These are phyloP conservation scores for Porphyrio hochstetteri DNA, from an alignment of 2,113 vertebrate species.

Conservation along the genomic window DNA sequence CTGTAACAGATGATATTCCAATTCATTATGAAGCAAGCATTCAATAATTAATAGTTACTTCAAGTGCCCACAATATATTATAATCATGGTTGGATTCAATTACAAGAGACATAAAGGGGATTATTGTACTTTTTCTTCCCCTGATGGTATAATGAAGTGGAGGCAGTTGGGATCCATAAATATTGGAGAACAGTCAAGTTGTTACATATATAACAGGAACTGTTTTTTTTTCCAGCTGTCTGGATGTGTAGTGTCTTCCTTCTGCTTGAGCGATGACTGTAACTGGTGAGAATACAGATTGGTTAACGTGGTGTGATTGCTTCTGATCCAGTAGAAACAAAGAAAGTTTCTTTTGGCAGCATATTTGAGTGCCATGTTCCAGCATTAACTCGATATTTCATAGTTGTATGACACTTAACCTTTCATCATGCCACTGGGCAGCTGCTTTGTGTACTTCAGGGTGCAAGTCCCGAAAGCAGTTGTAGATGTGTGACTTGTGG, in stretches of 20 bases:
- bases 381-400: background rate
- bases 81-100: constrained; percentile 68
- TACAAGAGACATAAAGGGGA: constrained; percentile 53
- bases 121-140: constrained; percentile 56
- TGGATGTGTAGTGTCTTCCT: background rate
- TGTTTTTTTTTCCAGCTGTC: background rate
- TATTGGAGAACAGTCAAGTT: constrained; percentile 29
- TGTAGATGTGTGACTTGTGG: background rate
- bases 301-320: background rate
- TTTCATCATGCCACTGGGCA: background rate
- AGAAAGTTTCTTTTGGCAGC: background rate
- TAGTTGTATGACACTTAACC: fast-evolving
- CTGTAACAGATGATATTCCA: constrained; percentile 15
- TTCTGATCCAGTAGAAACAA: constrained; percentile 7
- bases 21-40: constrained; percentile 66
- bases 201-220: background rate
- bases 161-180: constrained; percentile 27
- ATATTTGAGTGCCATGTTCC: background rate
- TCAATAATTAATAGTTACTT: constrained; percentile 69
- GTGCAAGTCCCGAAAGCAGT: background rate
- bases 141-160: constrained; percentile 40
- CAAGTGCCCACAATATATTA: constrained; percentile 66
- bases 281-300: background rate
- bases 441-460: background rate
- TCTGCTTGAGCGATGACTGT: background rate